phyloP scores from a whole-genome alignment of 1,140 invertebrate genomes.

The Drosophila lacteicornis region DNA sequence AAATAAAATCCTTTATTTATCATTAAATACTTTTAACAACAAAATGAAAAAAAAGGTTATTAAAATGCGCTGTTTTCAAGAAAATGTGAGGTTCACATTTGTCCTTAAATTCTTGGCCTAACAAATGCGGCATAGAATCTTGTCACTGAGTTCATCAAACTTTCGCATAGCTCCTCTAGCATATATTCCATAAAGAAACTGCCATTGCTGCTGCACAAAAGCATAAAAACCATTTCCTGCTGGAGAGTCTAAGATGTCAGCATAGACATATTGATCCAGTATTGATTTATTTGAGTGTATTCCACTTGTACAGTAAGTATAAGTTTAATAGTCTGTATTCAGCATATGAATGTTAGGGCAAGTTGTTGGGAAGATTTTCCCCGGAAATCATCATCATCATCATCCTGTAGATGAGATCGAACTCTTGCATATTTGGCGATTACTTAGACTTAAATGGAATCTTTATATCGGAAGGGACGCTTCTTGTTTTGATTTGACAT shows the following conservation, averaged over 20 bases:
- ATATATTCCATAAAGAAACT: neutral
- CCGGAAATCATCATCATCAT: too few species aligned
- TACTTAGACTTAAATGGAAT: too few species aligned
- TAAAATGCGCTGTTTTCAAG: too few species aligned
- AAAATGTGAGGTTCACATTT: neutral
- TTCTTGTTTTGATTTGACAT: too few species aligned
- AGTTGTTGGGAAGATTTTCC: neutral
- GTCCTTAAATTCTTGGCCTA: neutral
- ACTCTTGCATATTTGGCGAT: too few species aligned
- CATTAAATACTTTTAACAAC: neutral
- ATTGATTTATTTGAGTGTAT: neutral
- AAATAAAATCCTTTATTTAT: neutral
- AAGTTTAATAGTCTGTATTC: neutral
- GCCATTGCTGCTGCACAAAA: neutral
- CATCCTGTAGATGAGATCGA: too few species aligned
- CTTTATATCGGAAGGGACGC: too few species aligned
- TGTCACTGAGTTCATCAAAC: conserved; percentile 1
- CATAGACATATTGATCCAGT: conserved; percentile 9
- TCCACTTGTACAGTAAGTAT: neutral
- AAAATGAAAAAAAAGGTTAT: too few species aligned
- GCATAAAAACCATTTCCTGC: neutral
- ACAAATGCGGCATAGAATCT: neutral
- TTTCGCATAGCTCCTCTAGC: neutral
- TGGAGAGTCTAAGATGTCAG: neutral
- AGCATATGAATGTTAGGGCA: neutral